Base-by-base conservation (phyloP, 53 echinoderm and acorn worm genomes). In the Apostichopus leukothele region DNA sequence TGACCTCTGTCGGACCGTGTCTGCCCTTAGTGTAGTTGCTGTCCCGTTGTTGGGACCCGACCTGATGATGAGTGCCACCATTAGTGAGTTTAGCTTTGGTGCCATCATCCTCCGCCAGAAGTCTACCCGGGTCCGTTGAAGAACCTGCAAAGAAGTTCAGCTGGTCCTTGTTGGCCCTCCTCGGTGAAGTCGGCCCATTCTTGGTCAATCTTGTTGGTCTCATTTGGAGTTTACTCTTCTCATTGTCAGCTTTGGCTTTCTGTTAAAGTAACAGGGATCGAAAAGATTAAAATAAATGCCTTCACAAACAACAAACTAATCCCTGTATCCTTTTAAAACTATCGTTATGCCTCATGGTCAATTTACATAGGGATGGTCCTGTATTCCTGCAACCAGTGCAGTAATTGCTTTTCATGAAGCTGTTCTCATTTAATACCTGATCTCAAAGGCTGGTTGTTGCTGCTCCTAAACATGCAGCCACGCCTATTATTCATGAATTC, bases 131-230 rank as follows among this genome's bases (percentile, higher is more conserved):
- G 66, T 85, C 85, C 23, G 23, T 39, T 11, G 85, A 85, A 25
- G 85, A 60, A 21, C 85, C 85, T 6, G 85, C 20, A 50, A 85
- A 85, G 66, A 67, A 85, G 85, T 85, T 85, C 66, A 67, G 27
- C 66, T 85, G 85, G 11, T 60, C 18, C 9, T 10, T 26, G 5
- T 21, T 66, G 8, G 67, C 67, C 26, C 88, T 74, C 74, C 53
- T 52, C n/a, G 88, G 74, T 20, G 75, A 75, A 50, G 51, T 21
- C 1, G 88, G 74, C 27, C 88, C 75, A 53, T 87, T 75, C 53
- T 87, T 74, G 51, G 74, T 7, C 5, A 52, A 55, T 53, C 18
- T 75, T 75, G 20, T 74, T 14, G 88, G 88, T 51, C 60, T 87
- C 53, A 87, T 21, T 19, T 52, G 50, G 7, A 87, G 16, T 3